phyloP scores from a whole-genome alignment of 92 coral and sea anemone species.

The Parazoanthus darwini region DNA sequence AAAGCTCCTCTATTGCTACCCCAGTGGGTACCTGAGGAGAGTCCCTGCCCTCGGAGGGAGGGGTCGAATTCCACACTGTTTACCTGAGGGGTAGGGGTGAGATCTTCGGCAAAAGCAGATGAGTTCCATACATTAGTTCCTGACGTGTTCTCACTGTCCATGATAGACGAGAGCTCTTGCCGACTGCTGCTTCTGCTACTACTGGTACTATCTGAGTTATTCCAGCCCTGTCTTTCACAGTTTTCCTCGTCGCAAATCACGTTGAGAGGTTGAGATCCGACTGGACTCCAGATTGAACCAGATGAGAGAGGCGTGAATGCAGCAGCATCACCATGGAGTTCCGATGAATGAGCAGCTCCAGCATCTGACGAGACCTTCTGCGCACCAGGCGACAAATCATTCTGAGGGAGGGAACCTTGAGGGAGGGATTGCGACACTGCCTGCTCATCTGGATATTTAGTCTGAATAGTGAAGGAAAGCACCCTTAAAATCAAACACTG shows the following conservation, averaged over 20 bases:
- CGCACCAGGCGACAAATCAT: conserved; percentile 51
- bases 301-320: conserved; percentile 83
- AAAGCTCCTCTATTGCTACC: conserved; percentile 85
- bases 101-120: conserved; percentile 77
- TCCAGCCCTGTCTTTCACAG: conserved; percentile 91
- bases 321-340: conserved; percentile 61
- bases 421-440: conserved; percentile 13
- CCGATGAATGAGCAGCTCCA: conserved; percentile 44
- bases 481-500: neutral
- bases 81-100: conserved; percentile 86
- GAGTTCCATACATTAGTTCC: conserved; percentile 76
- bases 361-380: conserved; percentile 54
- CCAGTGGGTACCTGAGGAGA: conserved; percentile 74
- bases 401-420: conserved; percentile 12
- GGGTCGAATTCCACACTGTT: conserved; percentile 57
- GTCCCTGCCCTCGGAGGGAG: conserved; percentile 77
- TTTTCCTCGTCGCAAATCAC: conserved; percentile 86
- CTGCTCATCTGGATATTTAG: conserved; percentile 21
- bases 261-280: conserved; percentile 55
- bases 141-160: conserved; percentile 78
- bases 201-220: conserved; percentile 97
- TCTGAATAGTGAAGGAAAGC: conserved; percentile 10
- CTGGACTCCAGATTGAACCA: conserved; percentile 89
- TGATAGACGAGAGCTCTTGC: conserved; percentile 90
- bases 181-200: conserved; percentile 98